Base-by-base conservation (phyloP, 2,888 invertebrate genomes). In the Lissonota sp. region DNA sequence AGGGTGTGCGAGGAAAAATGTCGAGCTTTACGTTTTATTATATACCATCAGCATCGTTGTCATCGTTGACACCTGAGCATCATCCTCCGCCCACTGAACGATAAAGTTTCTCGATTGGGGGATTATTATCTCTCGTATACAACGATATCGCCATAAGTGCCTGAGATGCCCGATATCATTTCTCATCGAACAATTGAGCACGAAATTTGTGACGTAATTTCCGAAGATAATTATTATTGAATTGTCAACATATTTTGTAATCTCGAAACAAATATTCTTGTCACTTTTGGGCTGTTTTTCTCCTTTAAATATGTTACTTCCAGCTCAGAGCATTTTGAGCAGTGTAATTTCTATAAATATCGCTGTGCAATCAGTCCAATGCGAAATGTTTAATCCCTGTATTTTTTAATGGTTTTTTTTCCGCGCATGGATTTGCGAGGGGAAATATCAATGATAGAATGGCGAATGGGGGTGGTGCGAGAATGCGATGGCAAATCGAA, bases 71-170 rank as follows among this genome's bases (percentile, higher is more conserved):
- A 79, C 79, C 79, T 74, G 79, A 73, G 46, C 67, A 69, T 40
- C 58, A 44, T 44, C 64, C 8, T 8, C 66, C 53, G 14, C 14
- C 12, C 53, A 53, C 53, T 53, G 14, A 16, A 12, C 8, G 69
- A 79, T 63, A 63, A 42, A 79, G 73, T 63, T 64, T 74, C 74
- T 70, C 74, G 73, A 74, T 64, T 70, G 74, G 73, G 73, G 79
- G 53, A 63, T 74, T 77, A 77, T 77, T 69, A 69, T 62, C 73
- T 53, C 60, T 46, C 14, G 55, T 60, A 39, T 44, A 46, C 62
- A 72, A 37, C 16, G n/a, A 26, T 37, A 4, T 51, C 49, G 57
- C 63, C 46, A 63, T 64, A 70, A 79, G 79, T 70, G 73, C n/a
- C n/a, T n/a, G n/a, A n/a, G 53, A 49, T 46, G 55, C 42, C 44